Conservation (phyloP, 1,140 invertebrate species). For the Pemphigus obesinymphae region DNA sequence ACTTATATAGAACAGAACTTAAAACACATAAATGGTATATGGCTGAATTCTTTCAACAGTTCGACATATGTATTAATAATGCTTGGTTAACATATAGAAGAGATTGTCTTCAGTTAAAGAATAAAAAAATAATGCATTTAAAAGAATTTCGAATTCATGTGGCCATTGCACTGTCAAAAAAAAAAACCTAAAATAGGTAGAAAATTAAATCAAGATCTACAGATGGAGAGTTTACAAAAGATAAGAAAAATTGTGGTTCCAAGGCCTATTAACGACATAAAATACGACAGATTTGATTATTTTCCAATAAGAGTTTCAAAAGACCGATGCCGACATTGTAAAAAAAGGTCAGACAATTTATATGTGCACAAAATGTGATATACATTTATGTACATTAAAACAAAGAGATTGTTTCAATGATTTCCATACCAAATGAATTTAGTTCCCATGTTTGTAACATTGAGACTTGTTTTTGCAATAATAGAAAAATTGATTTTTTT, state of each 20-base stretch:
- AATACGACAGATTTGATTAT: constrained; percentile 2
- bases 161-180: not conserved
- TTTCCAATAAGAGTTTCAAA: not conserved
- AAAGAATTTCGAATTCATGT: constrained; percentile 2
- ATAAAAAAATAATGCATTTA: too few species aligned
- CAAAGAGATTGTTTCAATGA: not conserved
- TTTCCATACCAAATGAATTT: not conserved
- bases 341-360: not conserved
- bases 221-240: not conserved
- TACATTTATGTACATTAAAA: not conserved
- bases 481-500: not conserved
- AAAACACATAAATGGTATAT: too few species aligned
- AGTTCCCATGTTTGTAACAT: too few species aligned
- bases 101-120: too few species aligned
- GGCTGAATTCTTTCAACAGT: too few species aligned
- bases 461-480: not conserved
- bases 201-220: not conserved
- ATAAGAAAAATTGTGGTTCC: not conserved
- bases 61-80: too few species aligned
- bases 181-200: not conserved
- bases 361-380: constrained; percentile 7
- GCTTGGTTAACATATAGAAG: too few species aligned
- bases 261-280: not conserved
- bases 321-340: not conserved
- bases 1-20: too few species aligned